Percentiles rank a stretch among this genome's conserved stretches.
phyloP scores from a whole-genome alignment of 2,797 vertebrate genomes.

The Spheniscus humboldti region DNA sequence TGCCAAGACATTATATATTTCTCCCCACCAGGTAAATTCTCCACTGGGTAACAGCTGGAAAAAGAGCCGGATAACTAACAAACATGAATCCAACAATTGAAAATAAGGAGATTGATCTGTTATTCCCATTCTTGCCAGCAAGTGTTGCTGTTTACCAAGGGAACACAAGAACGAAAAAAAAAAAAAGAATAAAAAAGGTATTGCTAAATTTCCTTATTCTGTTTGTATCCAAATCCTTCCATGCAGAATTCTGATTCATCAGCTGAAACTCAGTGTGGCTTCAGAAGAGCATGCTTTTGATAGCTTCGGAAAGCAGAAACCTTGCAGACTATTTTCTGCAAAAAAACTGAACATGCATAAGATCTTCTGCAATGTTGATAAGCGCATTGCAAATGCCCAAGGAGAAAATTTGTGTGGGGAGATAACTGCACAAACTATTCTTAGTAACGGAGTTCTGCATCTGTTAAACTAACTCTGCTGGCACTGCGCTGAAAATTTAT shows the following conservation, averaged over 20 bases:
- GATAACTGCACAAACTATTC: slow-evolving; percentile 60
- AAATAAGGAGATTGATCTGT: slow-evolving; percentile 45
- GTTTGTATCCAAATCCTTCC: slow-evolving; percentile 15
- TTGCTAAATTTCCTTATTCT: neutral
- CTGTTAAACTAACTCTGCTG: slow-evolving; percentile 52
- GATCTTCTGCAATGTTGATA: slow-evolving; percentile 41
- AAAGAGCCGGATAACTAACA: neutral
- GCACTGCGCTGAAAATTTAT: slow-evolving; percentile 26
- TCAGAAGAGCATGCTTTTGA: neutral
- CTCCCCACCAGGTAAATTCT: neutral
- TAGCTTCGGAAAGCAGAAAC: slow-evolving; percentile 10
- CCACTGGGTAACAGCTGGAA: neutral
- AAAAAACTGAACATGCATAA: neutral
- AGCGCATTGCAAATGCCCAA: slow-evolving; percentile 42
- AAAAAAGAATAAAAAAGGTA: neutral
- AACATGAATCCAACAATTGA: neutral
- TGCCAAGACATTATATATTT: neutral
- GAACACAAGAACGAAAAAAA: neutral
- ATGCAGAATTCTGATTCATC: slow-evolving; percentile 4
- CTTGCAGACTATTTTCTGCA: neutral
- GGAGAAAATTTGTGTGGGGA: slow-evolving; percentile 55
- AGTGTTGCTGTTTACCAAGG: slow-evolving; percentile 74
- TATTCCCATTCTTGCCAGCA: slow-evolving; percentile 73
- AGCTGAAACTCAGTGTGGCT: neutral
- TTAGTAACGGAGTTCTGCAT: slow-evolving; percentile 57